Base-by-base conservation (phyloP, 2,113 vertebrate genomes). In the Tachysurus fulvidraco region DNA sequence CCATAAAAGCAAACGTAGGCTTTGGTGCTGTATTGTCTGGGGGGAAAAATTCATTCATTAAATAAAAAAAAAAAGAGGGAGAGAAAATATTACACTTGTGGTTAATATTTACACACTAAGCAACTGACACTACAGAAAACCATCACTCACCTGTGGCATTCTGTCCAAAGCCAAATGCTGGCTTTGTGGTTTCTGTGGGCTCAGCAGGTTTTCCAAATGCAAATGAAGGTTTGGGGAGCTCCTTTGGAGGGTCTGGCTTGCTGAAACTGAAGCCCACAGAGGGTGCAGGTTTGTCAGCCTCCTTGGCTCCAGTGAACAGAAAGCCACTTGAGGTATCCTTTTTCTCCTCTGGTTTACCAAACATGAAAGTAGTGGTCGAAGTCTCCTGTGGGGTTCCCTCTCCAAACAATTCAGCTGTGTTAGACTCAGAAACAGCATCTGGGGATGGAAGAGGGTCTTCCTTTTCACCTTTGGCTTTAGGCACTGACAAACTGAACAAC, bases 321-420 rank as follows among this genome's bases (percentile, higher is more conserved):
- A 97, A 93, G 0, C 93, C 88, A 62, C 93, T 89, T 2, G 92
- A 89, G 0, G 90, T 86, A 86, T 97, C 96, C 55, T 96, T 95
- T 88, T 98, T 98, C 86, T 97, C 96, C 88, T 96, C 97, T 54
- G 95, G 93, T 91, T 96, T 97, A 89, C 96, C 96, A 92, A 98
- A 95, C 87, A 89, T 88, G 91, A 97, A 96, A n/a, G 94, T 52
- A 21, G 94, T 89, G 36, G 92, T 83, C 4, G 91, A 41, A 46
- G 52, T 79, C 86, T 94, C 95, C 81, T 92, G 96, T 91, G 91
- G 88, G 0, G 86, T 16, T 7, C 84, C 55, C 4, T 92, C 92
- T 3, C 91, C 92, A 88, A 95, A 94, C 0, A 88, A 82, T 8
- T 95, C 92, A 71, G 94, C 92, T 36, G 89, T 54, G 0, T 41